Evolutionary conservation across 2,888 invertebrate species (phyloP).

Genomic region (Pseudanteris insignis): DNA sequence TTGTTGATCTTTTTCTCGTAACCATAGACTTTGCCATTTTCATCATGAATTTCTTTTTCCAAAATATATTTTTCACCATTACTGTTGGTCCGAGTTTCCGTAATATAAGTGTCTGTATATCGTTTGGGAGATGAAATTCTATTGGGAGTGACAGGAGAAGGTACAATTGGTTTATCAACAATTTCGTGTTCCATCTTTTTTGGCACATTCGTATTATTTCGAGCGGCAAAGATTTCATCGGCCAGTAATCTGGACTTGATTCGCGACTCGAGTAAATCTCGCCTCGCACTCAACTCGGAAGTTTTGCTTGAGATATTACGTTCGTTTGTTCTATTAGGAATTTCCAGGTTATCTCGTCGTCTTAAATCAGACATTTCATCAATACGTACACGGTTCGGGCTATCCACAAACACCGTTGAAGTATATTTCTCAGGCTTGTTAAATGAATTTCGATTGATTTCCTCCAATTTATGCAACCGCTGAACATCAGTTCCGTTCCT

Average conservation of each 20-base stretch:
- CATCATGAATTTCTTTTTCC: conserved; percentile 64
- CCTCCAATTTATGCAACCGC: conserved; percentile 61
- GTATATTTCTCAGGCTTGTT: conserved; percentile 61
- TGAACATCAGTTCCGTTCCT: conserved; percentile 56
- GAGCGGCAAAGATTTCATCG: conserved; percentile 62
- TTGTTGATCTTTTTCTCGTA: conserved; percentile 67
- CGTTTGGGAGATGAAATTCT: conserved; percentile 60
- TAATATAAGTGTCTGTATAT: conserved; percentile 61
- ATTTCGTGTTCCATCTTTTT: conserved; percentile 61
- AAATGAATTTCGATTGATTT: conserved; percentile 52
- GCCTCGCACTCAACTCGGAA: conserved; percentile 75
- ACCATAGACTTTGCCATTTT: conserved; percentile 63
- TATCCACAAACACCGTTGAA: conserved; percentile 66
- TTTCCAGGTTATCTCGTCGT: conserved; percentile 51
- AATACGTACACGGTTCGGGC: conserved; percentile 71
- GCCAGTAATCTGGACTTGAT: conserved; percentile 72
- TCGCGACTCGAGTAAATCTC: conserved; percentile 80
- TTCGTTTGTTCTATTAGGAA: conserved; percentile 39
- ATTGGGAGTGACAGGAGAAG: conserved; percentile 60
- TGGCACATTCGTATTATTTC: conserved; percentile 50
- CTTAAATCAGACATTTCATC: conserved; percentile 65
- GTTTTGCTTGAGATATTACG: conserved; percentile 58
- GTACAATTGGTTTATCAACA: conserved; percentile 63
- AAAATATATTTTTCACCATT: conserved; percentile 63
- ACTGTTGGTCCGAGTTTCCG: conserved; percentile 61